A percentile compares a stretch with the other conserved stretches of the same genome.
Evolutionary conservation across 2,797 vertebrate species (phyloP).

Genomic region (Vultur gryphus): DNA sequence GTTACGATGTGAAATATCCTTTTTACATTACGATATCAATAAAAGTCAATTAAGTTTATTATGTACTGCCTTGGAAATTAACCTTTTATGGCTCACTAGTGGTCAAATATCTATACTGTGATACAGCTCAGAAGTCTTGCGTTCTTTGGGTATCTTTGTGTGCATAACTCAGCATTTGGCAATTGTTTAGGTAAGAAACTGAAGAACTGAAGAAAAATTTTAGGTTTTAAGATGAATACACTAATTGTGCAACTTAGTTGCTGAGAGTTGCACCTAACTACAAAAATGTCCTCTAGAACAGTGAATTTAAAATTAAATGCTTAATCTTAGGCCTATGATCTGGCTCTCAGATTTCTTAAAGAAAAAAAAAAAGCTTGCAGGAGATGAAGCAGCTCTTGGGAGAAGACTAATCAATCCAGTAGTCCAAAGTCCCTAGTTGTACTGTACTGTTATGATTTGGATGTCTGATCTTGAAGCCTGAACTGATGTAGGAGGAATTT

Average conservation of each 20-base stretch:
- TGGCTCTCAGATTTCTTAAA: neutral
- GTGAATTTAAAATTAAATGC: neutral
- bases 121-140: neutral
- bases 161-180: neutral
- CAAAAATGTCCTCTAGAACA: neutral
- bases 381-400: neutral
- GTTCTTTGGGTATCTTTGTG: neutral
- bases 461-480: neutral
- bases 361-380: neutral
- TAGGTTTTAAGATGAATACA: neutral
- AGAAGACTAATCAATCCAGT: neutral
- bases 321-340: neutral
- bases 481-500: neutral
- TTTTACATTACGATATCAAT: neutral
- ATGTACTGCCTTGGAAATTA: neutral
- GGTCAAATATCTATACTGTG: neutral
- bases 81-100: neutral
- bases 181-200: neutral
- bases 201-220: neutral
- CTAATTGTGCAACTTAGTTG: neutral
- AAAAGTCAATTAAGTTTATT: slow-evolving; percentile 36
- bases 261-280: neutral
- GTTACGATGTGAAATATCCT: slow-evolving; percentile 2
- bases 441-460: neutral
- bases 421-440: neutral